phyloP scores from a whole-genome alignment of 1,140 invertebrate species.

The Lineus longissimus region DNA sequence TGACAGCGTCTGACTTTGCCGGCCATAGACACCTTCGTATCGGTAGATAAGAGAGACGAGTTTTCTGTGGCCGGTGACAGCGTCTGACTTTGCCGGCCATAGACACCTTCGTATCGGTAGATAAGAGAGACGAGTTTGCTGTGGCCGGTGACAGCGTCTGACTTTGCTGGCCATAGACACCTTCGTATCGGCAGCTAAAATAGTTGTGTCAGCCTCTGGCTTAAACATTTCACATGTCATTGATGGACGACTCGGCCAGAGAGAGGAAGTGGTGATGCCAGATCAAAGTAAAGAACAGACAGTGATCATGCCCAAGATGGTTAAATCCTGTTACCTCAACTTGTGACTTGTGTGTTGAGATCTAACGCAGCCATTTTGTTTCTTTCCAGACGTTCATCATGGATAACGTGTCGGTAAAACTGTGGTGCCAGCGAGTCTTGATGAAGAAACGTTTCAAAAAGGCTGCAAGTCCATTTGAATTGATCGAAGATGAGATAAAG shows the following conservation, averaged over 20 bases:
- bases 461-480: slow-evolving; percentile 26
- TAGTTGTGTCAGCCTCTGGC: not conserved
- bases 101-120: not conserved
- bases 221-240: too few species aligned
- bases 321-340: not conserved
- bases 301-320: not conserved
- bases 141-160: too few species aligned
- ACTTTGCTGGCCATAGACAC: too few species aligned
- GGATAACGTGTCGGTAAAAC: slow-evolving; percentile 29
- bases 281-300: too few species aligned
- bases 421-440: slow-evolving; percentile 17
- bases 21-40: too few species aligned
- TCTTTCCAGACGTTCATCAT: slow-evolving; percentile 34
- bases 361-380: not conserved
- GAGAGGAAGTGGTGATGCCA: too few species aligned
- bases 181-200: not conserved
- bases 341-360: not conserved
- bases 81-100: too few species aligned
- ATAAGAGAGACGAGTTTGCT: not conserved
- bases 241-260: too few species aligned
- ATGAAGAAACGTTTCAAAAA: slow-evolving; percentile 20
- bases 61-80: too few species aligned
- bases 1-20: too few species aligned
- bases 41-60: not conserved
- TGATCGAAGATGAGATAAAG: slow-evolving; percentile 31